phyloP scores from a whole-genome alignment of 2,113 vertebrate genomes.

The Dasyornis broadbenti region DNA sequence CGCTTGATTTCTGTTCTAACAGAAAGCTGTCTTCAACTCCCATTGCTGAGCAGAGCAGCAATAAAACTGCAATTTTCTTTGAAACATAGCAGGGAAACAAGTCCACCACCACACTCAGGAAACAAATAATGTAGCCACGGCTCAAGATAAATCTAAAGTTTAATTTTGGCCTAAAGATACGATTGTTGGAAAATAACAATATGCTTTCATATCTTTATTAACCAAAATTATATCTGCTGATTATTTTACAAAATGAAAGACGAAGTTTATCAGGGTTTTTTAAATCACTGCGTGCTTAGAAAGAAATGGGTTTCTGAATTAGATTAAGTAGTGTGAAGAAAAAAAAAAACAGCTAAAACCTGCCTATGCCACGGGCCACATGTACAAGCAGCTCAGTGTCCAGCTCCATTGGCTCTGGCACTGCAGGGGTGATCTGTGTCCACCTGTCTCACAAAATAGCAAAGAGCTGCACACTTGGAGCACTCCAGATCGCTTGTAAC shows the following conservation, averaged over 20 bases:
- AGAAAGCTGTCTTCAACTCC: neutral
- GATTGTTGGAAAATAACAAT: neutral
- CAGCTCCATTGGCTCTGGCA: neutral
- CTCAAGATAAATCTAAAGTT: neutral
- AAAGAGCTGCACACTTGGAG: neutral
- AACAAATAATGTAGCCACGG: neutral
- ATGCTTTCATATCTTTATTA: neutral
- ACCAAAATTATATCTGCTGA: neutral
- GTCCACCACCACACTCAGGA: neutral
- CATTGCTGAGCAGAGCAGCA: neutral
- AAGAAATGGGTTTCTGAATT: neutral
- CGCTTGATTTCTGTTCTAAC: neutral
- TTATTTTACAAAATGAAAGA: neutral
- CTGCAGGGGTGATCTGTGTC: neutral
- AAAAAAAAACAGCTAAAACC: neutral
- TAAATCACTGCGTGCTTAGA: neutral
- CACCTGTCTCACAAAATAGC: neutral
- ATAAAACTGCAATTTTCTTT: neutral
- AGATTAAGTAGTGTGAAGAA: neutral
- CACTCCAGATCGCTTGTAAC: rapidly evolving
- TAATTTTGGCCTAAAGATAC: neutral
- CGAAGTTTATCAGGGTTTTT: neutral
- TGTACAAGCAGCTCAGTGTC: neutral
- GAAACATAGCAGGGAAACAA: neutral
- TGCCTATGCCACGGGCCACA: rapidly evolving